Evolutionary conservation across 1,140 invertebrate species (phyloP), one percentile per base, ranked within the genome.

Genomic region (Cepaea nemoralis): DNA sequence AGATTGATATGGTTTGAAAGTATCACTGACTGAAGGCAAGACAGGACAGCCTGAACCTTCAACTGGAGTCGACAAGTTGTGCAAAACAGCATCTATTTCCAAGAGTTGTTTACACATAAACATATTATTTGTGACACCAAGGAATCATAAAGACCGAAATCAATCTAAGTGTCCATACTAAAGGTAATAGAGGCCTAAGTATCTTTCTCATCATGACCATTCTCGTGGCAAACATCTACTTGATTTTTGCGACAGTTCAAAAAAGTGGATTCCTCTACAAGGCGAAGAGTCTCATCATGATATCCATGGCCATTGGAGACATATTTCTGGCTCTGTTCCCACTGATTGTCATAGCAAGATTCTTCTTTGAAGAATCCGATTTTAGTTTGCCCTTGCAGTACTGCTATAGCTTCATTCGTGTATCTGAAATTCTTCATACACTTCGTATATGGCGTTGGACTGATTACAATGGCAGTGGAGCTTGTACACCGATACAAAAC

Each of bases 251-350:
- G 40, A 39, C 35, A 10, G 69, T 39, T 1, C 35, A 37, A 16
- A 40, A 39, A 40, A 12, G 6, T 16, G 35, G 40, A 16, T 70
- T 70, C 69, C 8, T 39, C 14, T 27, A 70, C 69, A 37, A 31
- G 8, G 35, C 69, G 6, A 39, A 40, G 40, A 40, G 27, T 39
- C 35, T 70, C 35, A 37, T 24, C n/a, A 16, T 70, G 1, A 70
- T 70, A 1, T 70, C 69, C 27, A 2, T 70, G 35, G 69, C 69
- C 10, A 70, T 70, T 22, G 69, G 69, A 8, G 69, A 70, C 35
- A 70, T 70, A 39, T 37, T 70, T 19, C 10, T 70, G 69, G 69
- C 69, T 0, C 24, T 70, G 24, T 70, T 70, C 27, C 24, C 69
- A 27, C 40, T 70, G 8, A 24, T 70, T 40, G 37, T 70, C 6